These are phyloP conservation scores for Bos taurus DNA, from an alignment of 2,113 vertebrate species.

Conservation along the genomic window ARS-UCD2.0 NC_037332.1:86694001-86694500, in stretches of 20 bases:
- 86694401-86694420: neutral
- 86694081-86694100: neutral
- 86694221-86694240: neutral
- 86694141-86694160: neutral
- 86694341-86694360: neutral
- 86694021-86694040: neutral
- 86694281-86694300: neutral
- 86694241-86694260: neutral
- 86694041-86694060: neutral
- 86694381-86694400: neutral
- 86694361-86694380: neutral
- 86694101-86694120: neutral
- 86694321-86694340: neutral
- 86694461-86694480: neutral
- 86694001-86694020: neutral
- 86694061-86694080: neutral
- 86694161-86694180: neutral
- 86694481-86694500: neutral
- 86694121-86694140: neutral
- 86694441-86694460: neutral
- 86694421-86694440: neutral
- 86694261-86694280: neutral
- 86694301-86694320: neutral
- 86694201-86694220: neutral
- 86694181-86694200: neutral